phyloP scores from a whole-genome alignment of 2,113 vertebrate genomes.

The Dasyprocta punctata region DNA sequence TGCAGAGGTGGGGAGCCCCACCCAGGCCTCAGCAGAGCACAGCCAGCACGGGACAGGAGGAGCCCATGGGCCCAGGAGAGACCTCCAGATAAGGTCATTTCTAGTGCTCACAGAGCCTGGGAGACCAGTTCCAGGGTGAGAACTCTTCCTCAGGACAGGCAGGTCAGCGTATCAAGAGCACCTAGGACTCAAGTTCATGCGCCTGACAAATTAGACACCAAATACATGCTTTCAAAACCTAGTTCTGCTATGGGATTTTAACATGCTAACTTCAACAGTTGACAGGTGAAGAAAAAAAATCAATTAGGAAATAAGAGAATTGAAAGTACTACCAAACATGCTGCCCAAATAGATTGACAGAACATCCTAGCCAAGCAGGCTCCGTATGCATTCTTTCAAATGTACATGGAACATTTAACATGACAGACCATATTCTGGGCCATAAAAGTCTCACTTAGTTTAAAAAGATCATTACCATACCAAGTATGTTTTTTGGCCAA shows the following conservation, averaged over 20 bases:
- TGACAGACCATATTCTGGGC: not conserved
- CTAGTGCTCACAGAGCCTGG: not conserved
- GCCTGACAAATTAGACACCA: not conserved
- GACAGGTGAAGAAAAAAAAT: not conserved
- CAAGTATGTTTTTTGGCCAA: not conserved
- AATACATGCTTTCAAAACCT: not conserved
- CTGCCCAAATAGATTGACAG: not conserved
- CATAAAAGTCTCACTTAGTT: not conserved
- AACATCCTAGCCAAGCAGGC: no score
- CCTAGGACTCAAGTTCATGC: fast-evolving
- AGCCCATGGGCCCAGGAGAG: not conserved
- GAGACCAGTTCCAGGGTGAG: not conserved
- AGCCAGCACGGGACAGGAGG: fast-evolving
- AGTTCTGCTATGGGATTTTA: not conserved
- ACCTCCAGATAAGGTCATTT: not conserved
- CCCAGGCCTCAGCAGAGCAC: not conserved
- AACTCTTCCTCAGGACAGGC: no score
- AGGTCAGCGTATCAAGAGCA: not conserved
- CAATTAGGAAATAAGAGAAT: not conserved
- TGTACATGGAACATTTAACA: not conserved
- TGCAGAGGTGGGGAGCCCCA: not conserved
- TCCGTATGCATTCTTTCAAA: not conserved
- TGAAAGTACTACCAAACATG: not conserved
- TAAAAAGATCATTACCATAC: not conserved
- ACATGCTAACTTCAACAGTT: not conserved